Base-by-base conservation (phyloP, 2,888 invertebrate species). In the Oxyscelio sp. region DNA sequence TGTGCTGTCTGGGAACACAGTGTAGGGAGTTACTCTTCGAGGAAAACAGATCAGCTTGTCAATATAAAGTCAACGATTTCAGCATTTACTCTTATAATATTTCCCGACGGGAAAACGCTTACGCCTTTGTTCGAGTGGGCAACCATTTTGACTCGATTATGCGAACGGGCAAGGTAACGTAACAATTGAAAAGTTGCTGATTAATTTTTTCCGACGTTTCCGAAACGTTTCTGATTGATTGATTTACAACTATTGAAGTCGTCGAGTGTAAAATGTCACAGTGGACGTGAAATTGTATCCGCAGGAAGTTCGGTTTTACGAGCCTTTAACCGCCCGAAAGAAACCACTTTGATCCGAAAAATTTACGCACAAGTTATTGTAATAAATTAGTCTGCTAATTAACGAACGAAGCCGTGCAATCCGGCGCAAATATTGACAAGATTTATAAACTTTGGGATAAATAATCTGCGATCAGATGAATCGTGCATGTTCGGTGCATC, bases 1-100 rank as follows among this genome's bases (percentile, higher is more conserved):
- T 82, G 86, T 71, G 87, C 81, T 75, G 83, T 85, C 83, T 82
- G 85, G 79, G 85, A 87, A 87, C 63, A 58, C 63, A 85, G 63
- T 58, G 34, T 22, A 34, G 61, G 48, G 59, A 68, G 59, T 61
- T 50, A 22, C 15, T 65, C 52, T 63, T 66, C 74, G 54, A 48
- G 19, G 52, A 59, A 83, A 71, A 83, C 48, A 58, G 59, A 70
- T 58, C 83, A 22, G 66, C 74, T 56, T 65, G 78, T 84, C 79
- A 77, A 77, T 71, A 48, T 50, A 38, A 58, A 80, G 84, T 66
- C 77, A 80, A 71, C 75, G 15, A 68, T 83, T 75, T 68, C 45
- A 48, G 70, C 75, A 38, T 50, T 75, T 38, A 13, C 27, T 59
- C 66, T 59, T 19, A 17, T 48, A 59, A 34, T 68, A 75, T 61